These are phyloP conservation scores for Sorex araneus DNA, from an alignment of 2,113 vertebrate genomes.

Conservation along the genomic window DNA sequence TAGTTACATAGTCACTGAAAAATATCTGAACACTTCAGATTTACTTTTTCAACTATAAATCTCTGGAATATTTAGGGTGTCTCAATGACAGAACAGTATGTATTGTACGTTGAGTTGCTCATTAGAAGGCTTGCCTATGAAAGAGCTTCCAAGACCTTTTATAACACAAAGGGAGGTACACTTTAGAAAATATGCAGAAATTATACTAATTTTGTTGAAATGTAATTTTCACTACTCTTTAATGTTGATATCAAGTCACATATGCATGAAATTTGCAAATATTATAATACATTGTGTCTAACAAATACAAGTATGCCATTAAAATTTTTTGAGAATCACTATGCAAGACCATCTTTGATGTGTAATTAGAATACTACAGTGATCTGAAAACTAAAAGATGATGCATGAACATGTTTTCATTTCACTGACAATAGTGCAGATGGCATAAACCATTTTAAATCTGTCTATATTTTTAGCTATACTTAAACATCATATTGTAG, in stretches of 20 bases:
- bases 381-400: not conserved
- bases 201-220: conserved; percentile 1
- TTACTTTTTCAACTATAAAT: conserved; percentile 15
- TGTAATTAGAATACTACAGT: not conserved
- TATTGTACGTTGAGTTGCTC: not conserved
- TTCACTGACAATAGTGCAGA: not conserved
- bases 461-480: conserved; percentile 16
- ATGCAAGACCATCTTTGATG: not conserved
- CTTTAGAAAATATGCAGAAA: not conserved
- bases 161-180: not conserved
- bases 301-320: not conserved
- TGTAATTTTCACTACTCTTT: conserved; percentile 15
- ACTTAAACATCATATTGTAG: not conserved
- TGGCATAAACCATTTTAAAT: not conserved
- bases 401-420: not conserved
- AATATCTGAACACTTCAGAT: not conserved
- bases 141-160: not conserved
- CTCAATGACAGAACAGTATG: not conserved
- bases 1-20: not conserved
- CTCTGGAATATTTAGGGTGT: not conserved
- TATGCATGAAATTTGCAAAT: conserved; percentile 9
- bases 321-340: not conserved
- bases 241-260: not conserved
- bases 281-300: not conserved
- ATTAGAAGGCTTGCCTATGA: accelerated